Evolutionary conservation across 1,140 invertebrate genomes (phyloP).

Genomic region (Plectrocnemia conspersa): DNA sequence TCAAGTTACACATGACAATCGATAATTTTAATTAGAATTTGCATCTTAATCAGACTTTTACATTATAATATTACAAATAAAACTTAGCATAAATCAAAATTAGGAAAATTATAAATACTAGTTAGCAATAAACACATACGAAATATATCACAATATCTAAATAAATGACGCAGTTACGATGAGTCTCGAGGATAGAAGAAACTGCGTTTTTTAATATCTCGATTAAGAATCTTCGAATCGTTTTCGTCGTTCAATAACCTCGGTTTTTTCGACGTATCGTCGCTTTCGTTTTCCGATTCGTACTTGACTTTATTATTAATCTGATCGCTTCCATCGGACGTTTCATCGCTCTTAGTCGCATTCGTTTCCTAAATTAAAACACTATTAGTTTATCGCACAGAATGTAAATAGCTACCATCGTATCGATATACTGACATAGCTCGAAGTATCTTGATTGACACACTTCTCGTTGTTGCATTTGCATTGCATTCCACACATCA

Average conservation of each 20-base stretch:
- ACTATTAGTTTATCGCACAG: not conserved
- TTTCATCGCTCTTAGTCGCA: not conserved
- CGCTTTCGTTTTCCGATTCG: not conserved
- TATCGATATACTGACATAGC: not conserved
- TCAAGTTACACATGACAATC: too few species aligned
- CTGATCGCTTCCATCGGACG: not conserved
- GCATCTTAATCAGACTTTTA: not conserved
- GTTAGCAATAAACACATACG: too few species aligned
- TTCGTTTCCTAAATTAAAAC: not conserved
- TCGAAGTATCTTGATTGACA: constrained; percentile 46
- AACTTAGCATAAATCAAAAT: too few species aligned
- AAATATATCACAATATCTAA: too few species aligned
- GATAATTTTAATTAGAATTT: not conserved
- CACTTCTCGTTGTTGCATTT: constrained; percentile 52
- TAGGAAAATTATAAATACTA: too few species aligned
- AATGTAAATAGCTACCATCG: not conserved
- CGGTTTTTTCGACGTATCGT: not conserved
- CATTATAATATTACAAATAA: not conserved
- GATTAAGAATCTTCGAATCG: constrained; percentile 6
- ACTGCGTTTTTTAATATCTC: constrained; percentile 10
- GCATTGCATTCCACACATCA: constrained; percentile 48
- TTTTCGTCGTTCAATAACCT: constrained; percentile 10
- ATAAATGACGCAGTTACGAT: too few species aligned
- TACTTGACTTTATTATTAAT: not conserved
- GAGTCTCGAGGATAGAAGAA: constrained; percentile 13